Evolutionary conservation across 2,888 invertebrate genomes (phyloP), one percentile per base, ranked within the genome.

Genomic region (Coecobrya sp.): DNA sequence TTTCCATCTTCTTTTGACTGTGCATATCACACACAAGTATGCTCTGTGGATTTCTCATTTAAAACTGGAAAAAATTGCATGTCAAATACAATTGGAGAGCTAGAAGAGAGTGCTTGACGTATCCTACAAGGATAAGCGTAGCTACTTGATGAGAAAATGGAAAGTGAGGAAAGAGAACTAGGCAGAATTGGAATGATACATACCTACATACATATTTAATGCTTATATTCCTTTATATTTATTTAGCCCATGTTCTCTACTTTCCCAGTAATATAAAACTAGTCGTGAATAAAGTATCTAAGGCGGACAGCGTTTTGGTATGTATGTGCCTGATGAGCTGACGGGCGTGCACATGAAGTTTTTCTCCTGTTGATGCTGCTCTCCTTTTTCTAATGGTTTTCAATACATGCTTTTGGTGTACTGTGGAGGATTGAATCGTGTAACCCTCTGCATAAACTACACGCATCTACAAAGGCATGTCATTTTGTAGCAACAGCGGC

Each of bases 361-460:
- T 85, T 36, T 86, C 86, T 86, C 86, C 86, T 86, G 86, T 86
- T 86, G 86, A 86, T 86, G 86, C 86, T 86, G 52, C 68, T 45
- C 65, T n/a, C 7, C 30, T 7, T 36, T 16, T 70, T 30, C 16
- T 70, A 36, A 19, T 42, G 36, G 11, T 45, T 11, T 42, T 19
- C 19, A 8, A 16, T 19, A 42, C 19, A 45, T 42, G 62, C 19
- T 19, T 52, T 59, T 52, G 27, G 22, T 70, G 49, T 70, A 25
- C 27, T 62, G 25, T 62, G 62, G 25, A 1, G 62, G n/a, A 62
- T 62, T 62, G 27, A 1, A 59, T 7, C 19, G 62, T 25, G 22
- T 62, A 25, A 0, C 27, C 8, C 36, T 7, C 36, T 36, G 36
- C 7, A 62, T 8, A 25, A 59, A 5, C 19, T 49, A 49, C 49